phyloP scores from a whole-genome alignment of 2,113 vertebrate genomes.

The Hemiprocne comata region DNA sequence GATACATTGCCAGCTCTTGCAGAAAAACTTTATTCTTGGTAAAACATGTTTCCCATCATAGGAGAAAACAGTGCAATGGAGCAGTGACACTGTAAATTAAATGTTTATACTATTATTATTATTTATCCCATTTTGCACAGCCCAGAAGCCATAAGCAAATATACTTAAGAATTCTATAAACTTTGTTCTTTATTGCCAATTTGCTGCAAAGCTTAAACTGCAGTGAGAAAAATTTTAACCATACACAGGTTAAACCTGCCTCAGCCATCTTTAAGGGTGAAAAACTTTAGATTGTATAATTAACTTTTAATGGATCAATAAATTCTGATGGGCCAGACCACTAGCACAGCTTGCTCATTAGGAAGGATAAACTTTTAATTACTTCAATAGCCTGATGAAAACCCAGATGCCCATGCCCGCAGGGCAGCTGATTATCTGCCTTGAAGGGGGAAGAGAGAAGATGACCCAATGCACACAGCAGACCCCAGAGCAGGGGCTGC shows the following conservation, averaged over 20 bases:
- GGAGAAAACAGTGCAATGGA: neutral
- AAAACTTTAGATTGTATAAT: neutral
- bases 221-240: neutral
- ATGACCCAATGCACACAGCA: neutral
- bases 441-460: neutral
- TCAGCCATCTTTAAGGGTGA: neutral
- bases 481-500: neutral
- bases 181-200: neutral
- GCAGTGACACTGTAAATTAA: neutral
- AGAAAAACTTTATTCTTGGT: neutral
- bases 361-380: neutral
- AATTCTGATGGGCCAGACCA: rapidly evolving
- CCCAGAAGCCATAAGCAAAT: rapidly evolving
- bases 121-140: neutral
- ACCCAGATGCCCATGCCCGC: neutral
- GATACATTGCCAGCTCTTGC: neutral
- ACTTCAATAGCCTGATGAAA: neutral
- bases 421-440: neutral
- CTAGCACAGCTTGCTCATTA: neutral
- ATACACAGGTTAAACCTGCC: neutral
- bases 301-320: neutral
- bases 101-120: too few relatives aligned
- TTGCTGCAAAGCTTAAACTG: neutral
- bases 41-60: neutral
- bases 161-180: neutral